Percentiles rank a stretch among this genome's conserved stretches.
These are phyloP conservation scores for Saimiri boliviensis DNA, from an alignment of 2,113 vertebrate species.

Conservation along the genomic window DNA sequence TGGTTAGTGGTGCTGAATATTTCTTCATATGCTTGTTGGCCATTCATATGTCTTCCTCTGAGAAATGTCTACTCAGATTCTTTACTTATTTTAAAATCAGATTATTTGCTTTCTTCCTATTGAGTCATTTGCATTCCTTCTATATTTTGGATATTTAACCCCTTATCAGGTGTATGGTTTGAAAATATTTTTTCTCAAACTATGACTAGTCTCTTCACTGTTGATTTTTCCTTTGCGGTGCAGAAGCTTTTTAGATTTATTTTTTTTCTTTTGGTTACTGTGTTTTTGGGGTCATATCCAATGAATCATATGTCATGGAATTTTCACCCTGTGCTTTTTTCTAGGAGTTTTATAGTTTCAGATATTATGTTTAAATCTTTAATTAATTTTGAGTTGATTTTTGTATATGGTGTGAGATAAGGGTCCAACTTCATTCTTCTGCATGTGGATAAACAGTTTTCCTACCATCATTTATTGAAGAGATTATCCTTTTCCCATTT, in stretches of 20 bases:
- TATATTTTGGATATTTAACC: neutral
- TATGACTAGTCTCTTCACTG: neutral
- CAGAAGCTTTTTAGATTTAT: neutral
- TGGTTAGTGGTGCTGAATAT: neutral
- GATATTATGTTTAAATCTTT: neutral
- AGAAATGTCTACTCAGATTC: neutral
- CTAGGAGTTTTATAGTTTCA: neutral
- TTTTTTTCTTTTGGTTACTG: neutral
- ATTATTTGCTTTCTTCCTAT: neutral
- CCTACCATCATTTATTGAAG: neutral
- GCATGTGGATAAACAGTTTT: neutral
- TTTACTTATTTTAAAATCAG: neutral
- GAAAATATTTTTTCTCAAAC: neutral
- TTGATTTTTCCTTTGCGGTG: neutral
- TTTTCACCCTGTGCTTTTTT: neutral
- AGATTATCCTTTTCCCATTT: neutral
- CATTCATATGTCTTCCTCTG: neutral
- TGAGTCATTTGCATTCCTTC: neutral
- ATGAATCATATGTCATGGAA: neutral
- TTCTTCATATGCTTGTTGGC: neutral
- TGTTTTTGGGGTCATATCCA: neutral
- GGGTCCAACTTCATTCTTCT: neutral
- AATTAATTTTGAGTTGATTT: neutral
- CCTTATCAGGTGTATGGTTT: neutral
- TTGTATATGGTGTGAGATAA: neutral